Percentiles rank a stretch among this genome's conserved stretches.
phyloP scores from a whole-genome alignment of 2,797 vertebrate genomes.

The Rhinoraja longicauda region DNA sequence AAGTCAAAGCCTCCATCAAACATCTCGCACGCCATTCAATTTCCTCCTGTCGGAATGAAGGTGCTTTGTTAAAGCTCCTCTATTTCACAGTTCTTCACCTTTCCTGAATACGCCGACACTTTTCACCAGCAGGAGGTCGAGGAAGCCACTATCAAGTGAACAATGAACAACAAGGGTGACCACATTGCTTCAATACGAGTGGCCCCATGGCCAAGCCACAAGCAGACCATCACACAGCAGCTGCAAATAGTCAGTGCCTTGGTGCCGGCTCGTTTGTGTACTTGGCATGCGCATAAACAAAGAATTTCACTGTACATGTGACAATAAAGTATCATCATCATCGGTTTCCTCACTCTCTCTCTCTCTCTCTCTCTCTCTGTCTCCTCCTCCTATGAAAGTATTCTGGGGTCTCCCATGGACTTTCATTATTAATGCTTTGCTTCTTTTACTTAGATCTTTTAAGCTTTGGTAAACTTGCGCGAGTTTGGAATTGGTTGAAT shows the following conservation, averaged over 20 bases:
- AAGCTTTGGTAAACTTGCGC: not conserved
- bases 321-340: too few relatives aligned
- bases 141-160: not conserved
- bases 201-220: not conserved
- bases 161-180: not conserved
- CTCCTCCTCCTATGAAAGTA: not conserved
- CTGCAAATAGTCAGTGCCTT: not conserved
- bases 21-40: not conserved
- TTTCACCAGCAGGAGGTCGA: not conserved
- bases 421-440: not conserved
- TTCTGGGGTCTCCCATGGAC: not conserved
- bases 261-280: too few relatives aligned
- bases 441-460: not conserved
- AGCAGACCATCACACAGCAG: not conserved
- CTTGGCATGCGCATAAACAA: too few relatives aligned
- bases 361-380: too few relatives aligned
- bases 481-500: not conserved
- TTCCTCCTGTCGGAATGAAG: not conserved
- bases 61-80: not conserved
- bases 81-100: not conserved
- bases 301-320: too few relatives aligned
- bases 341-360: too few relatives aligned
- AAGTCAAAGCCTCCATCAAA: not conserved
- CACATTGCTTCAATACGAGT: not conserved
- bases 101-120: not conserved